Conservation (phyloP, 2,888 invertebrate genomes). For the Cephus pulcher region DNA sequence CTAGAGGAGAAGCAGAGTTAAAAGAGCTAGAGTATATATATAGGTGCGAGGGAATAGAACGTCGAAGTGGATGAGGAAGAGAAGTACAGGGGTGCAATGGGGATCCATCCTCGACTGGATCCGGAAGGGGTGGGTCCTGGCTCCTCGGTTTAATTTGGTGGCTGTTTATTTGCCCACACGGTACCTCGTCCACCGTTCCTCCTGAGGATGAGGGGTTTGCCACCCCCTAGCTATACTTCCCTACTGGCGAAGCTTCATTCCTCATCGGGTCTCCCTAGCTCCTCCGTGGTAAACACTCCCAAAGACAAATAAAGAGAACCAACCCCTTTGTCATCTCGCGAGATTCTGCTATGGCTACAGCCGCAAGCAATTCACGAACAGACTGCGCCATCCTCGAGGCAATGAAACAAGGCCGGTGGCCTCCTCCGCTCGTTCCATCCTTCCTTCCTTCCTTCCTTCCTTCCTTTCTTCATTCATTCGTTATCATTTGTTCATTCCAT, state of each 20-base stretch:
- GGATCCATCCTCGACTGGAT: neutral
- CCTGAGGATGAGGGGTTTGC: neutral
- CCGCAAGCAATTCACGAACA: slow-evolving; percentile 24
- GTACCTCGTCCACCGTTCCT: slow-evolving; percentile 1
- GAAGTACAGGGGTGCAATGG: neutral
- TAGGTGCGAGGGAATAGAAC: neutral
- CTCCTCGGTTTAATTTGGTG: slow-evolving; percentile 24
- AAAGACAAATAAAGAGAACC: slow-evolving; percentile 14
- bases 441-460: neutral
- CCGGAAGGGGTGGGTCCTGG: slow-evolving; percentile 1
- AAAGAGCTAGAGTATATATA: neutral
- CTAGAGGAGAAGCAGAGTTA: neutral
- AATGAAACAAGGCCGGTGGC: neutral
- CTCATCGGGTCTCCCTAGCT: neutral
- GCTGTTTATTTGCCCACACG: slow-evolving; percentile 26
- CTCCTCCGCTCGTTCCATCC: neutral
- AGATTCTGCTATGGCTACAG: slow-evolving; percentile 13
- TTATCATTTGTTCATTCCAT: neutral
- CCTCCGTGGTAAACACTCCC: neutral
- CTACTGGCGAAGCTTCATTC: slow-evolving; percentile 2
- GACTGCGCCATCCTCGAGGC: slow-evolving; percentile 18
- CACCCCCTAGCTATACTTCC: neutral
- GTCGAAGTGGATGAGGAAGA: neutral
- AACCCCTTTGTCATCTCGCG: slow-evolving; percentile 11
- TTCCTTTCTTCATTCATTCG: neutral